These are phyloP conservation scores for Timema podura DNA, from an alignment of 2,888 invertebrate species.

Conservation along the genomic window DNA sequence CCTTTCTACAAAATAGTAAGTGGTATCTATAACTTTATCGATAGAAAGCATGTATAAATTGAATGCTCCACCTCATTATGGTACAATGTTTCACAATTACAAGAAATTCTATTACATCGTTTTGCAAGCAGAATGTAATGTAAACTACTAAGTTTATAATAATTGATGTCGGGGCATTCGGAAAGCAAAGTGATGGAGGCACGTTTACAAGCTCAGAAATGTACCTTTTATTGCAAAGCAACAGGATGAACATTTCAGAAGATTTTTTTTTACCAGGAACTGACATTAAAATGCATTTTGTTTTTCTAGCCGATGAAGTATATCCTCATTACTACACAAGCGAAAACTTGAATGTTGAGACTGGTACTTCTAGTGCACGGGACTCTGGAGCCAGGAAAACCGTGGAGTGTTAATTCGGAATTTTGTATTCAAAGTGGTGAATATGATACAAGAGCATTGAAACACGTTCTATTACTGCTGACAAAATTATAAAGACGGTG, in stretches of 20 bases:
- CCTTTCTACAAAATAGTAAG: background rate
- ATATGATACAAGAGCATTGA: slow-evolving; percentile 21
- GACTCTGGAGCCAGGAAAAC: slow-evolving; percentile 19
- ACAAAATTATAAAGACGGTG: slow-evolving; percentile 20
- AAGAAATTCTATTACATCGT: slow-evolving; percentile 2
- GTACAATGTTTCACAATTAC: slow-evolving; percentile 15
- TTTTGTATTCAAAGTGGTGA: slow-evolving; percentile 23
- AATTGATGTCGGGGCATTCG: slow-evolving; percentile 35
- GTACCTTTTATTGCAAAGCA: slow-evolving; percentile 24
- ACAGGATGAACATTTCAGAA: slow-evolving; percentile 19
- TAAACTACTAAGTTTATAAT: slow-evolving; percentile 26
- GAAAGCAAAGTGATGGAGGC: slow-evolving; percentile 37
- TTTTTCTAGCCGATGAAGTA: slow-evolving; percentile 25
- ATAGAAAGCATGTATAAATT: slow-evolving; percentile 3
- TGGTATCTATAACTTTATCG: background rate
- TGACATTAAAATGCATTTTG: slow-evolving; percentile 27
- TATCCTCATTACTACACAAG: slow-evolving; percentile 23
- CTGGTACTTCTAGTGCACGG: slow-evolving; percentile 19
- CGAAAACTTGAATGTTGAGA: slow-evolving; percentile 17
- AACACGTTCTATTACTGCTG: slow-evolving; percentile 20
- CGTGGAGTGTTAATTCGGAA: slow-evolving; percentile 25
- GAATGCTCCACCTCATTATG: slow-evolving; percentile 6
- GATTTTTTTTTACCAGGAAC: slow-evolving; percentile 24
- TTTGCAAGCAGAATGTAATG: slow-evolving; percentile 24
- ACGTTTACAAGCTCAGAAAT: slow-evolving; percentile 34